Conservation (phyloP, 2,888 invertebrate genomes). For the Hetaerina titia region DNA sequence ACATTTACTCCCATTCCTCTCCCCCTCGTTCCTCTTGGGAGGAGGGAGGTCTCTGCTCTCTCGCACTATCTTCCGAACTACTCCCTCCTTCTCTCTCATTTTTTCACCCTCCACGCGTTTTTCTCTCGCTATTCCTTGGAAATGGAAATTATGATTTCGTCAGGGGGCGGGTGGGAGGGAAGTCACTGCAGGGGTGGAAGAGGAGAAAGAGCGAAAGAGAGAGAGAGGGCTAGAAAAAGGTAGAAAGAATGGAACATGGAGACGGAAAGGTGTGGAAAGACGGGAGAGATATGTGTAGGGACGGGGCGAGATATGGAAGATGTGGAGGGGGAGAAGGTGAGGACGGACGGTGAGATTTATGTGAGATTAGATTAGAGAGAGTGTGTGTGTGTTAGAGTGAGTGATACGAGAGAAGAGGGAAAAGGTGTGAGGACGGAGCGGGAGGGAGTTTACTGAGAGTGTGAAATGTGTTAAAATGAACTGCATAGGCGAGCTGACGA, state of each 20-base stretch:
- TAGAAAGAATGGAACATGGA: background rate
- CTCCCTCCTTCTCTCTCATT: background rate
- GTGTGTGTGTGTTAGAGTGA: background rate
- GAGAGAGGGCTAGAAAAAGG: background rate
- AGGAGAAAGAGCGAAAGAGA: background rate
- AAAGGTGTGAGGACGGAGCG: background rate
- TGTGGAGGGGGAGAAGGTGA: background rate
- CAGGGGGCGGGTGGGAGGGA: background rate
- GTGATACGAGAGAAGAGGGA: background rate
- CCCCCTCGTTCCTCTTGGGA: background rate
- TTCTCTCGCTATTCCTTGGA: background rate
- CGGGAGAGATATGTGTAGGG: background rate
- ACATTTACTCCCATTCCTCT: conserved; percentile 71
- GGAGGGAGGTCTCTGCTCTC: background rate
- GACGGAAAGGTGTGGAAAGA: background rate
- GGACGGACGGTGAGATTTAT: conserved; percentile 9
- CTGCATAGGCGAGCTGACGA: background rate
- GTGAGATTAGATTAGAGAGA: background rate
- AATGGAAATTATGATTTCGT: conserved; percentile 24
- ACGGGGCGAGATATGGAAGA: conserved; percentile 12
- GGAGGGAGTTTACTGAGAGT: background rate
- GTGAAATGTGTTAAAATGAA: background rate
- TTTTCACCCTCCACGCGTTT: background rate
- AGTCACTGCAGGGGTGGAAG: background rate
- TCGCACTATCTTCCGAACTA: background rate